Conservation (phyloP, 1,140 invertebrate genomes). For the Holotrichia oblita region DNA sequence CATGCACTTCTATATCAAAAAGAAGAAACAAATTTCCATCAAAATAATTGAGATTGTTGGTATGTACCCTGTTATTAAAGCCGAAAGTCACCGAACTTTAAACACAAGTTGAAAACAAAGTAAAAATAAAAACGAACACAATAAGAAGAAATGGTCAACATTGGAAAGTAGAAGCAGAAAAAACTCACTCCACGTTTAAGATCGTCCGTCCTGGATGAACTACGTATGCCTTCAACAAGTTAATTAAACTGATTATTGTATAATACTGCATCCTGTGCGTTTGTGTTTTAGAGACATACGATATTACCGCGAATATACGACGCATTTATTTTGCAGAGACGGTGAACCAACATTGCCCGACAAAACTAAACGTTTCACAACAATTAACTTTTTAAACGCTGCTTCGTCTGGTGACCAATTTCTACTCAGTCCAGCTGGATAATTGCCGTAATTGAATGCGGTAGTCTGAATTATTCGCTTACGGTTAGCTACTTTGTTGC, state of each 20-base stretch:
- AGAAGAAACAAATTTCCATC: too few relatives aligned
- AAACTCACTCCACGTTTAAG: background rate
- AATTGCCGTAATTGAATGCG: conserved; percentile 9
- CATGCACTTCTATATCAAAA: background rate
- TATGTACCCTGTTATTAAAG: background rate
- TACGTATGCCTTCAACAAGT: conserved; percentile 1
- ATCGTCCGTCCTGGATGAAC: background rate
- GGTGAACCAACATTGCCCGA: background rate
- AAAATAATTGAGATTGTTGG: background rate
- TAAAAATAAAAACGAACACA: background rate
- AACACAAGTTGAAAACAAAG: background rate
- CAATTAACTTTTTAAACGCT: conserved; percentile 2
- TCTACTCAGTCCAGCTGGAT: background rate
- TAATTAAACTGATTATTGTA: conserved; percentile 14
- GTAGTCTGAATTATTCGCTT: conserved; percentile 5
- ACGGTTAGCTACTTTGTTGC: conserved; percentile 3
- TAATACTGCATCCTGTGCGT: background rate
- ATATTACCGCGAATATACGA: conserved; percentile 3
- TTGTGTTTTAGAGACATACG: background rate
- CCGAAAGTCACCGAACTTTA: background rate
- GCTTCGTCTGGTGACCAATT: background rate
- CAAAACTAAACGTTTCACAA: background rate
- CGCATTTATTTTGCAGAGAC: background rate
- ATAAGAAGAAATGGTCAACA: background rate
- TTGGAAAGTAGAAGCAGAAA: background rate